A percentile compares a stretch with the other conserved stretches of the same genome.
These are phyloP conservation scores for Chiloscyllium punctatum DNA, from an alignment of 2,797 vertebrate genomes.

Conservation along the genomic window DNA sequence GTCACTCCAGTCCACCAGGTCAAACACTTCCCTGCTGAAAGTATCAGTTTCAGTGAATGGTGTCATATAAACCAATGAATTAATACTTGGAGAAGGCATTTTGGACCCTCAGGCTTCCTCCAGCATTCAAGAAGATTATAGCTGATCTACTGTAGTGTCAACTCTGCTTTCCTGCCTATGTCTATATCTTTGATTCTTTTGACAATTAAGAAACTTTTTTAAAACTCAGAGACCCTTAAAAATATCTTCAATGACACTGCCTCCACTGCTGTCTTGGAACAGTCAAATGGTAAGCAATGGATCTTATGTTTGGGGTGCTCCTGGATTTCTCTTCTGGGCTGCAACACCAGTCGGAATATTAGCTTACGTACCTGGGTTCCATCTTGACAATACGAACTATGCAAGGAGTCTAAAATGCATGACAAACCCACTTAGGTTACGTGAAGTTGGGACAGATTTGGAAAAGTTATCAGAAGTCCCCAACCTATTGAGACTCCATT, in stretches of 20 bases:
- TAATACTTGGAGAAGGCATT: too few species aligned
- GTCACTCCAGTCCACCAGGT: neutral
- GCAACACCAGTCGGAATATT: neutral
- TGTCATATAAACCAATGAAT: too few species aligned
- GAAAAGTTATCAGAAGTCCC: neutral
- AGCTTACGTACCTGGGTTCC: neutral
- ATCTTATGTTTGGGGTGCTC: neutral
- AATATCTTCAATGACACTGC: too few species aligned
- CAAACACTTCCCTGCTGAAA: neutral
- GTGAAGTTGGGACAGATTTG: neutral
- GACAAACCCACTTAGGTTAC: neutral
- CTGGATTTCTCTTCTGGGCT: neutral
- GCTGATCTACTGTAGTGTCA: too few species aligned
- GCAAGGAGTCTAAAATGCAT: neutral
- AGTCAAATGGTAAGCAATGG: neutral
- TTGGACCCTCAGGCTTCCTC: too few species aligned
- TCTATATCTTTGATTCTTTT: too few species aligned
- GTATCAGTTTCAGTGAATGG: too few species aligned
- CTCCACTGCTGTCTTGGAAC: too few species aligned
- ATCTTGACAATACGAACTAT: neutral
- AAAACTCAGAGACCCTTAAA: too few species aligned
- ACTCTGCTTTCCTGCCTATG: too few species aligned
- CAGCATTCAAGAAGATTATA: too few species aligned
- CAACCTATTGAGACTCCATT: neutral
- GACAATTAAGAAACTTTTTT: too few species aligned